phyloP scores from a whole-genome alignment of 2,797 vertebrate species.

The Premnoplex brunnescens region DNA sequence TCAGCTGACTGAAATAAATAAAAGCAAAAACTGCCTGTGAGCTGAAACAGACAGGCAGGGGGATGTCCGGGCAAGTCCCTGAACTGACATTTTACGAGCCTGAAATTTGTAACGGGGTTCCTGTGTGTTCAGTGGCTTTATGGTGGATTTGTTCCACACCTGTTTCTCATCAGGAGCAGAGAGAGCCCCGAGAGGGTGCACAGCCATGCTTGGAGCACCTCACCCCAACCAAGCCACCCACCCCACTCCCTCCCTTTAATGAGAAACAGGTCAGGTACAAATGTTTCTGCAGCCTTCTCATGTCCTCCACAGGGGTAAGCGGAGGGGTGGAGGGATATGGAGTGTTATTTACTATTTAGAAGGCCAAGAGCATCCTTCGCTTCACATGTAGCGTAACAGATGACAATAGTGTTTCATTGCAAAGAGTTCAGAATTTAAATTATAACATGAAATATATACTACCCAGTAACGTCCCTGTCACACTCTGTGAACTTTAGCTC shows the following conservation, averaged over 20 bases:
- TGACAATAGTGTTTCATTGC: neutral
- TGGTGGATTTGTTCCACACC: neutral
- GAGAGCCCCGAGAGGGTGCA: rapidly evolving
- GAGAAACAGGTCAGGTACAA: neutral
- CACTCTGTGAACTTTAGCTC: slow-evolving; percentile 1
- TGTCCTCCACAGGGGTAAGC: neutral
- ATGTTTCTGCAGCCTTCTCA: neutral
- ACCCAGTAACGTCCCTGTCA: neutral
- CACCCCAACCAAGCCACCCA: neutral
- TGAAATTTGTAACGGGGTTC: neutral
- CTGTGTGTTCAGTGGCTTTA: neutral
- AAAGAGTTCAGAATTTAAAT: neutral
- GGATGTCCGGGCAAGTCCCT: neutral
- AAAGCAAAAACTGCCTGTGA: neutral
- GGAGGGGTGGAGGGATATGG: neutral
- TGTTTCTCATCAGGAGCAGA: neutral
- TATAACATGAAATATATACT: neutral
- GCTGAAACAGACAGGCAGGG: neutral
- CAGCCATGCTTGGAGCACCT: neutral
- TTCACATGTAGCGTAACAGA: neutral
- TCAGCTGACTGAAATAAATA: neutral
- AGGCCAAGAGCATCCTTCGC: neutral
- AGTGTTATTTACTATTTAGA: neutral
- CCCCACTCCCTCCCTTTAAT: neutral
- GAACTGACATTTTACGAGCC: neutral